phyloP scores from a whole-genome alignment of 2,888 invertebrate species.

The Pachydiplax longipennis region DNA sequence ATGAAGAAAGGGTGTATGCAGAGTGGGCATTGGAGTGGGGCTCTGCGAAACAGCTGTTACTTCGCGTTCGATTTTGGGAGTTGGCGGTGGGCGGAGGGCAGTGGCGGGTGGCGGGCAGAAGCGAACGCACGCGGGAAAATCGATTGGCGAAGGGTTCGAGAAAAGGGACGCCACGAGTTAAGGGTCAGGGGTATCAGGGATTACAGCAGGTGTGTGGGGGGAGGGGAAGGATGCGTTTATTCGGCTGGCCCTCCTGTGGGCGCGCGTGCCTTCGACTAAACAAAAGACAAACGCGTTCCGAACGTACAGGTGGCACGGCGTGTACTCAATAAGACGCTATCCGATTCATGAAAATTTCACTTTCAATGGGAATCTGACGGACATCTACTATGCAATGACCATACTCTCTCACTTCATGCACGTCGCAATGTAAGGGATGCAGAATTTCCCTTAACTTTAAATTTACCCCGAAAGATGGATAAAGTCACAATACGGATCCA shows the following conservation, averaged over 20 bases:
- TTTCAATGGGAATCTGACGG: neutral
- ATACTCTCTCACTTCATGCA: no score
- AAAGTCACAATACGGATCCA: no score
- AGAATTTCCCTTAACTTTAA: no score
- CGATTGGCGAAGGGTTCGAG: neutral
- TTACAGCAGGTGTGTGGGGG: constrained; percentile 22
- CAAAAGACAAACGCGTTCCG: neutral
- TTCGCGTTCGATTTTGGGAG: constrained; percentile 37
- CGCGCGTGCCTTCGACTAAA: neutral
- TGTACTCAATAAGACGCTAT: neutral
- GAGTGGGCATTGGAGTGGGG: neutral
- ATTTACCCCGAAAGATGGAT: no score
- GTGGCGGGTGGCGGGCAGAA: neutral
- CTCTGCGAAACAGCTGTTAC: constrained; percentile 27
- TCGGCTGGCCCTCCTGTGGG: neutral
- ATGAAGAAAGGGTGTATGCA: neutral
- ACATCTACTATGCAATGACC: no score
- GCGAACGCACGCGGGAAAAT: neutral
- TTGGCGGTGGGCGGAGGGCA: neutral
- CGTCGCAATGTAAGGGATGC: no score
- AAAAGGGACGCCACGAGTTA: neutral
- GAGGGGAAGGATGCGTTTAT: neutral
- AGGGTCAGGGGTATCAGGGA: neutral
- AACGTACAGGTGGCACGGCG: neutral
- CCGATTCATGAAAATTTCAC: neutral